A percentile compares a stretch with the other conserved stretches of the same genome.
Evolutionary conservation across 2,113 vertebrate genomes (phyloP).

Genomic region (Sisor rabdophorus): DNA sequence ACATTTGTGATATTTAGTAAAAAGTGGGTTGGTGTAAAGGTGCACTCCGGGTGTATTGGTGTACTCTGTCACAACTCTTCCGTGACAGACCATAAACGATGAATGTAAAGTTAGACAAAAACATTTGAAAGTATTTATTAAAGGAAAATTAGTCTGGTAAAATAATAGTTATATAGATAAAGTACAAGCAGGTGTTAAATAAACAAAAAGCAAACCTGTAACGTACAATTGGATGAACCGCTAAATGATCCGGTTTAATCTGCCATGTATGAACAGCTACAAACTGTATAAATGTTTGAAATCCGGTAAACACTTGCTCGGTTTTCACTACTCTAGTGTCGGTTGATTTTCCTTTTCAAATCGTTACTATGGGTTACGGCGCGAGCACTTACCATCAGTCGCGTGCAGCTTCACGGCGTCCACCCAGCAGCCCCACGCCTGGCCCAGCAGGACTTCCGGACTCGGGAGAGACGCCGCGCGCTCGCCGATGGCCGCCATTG

Average conservation of each 20-base stretch:
- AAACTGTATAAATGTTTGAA: neutral
- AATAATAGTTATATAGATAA: neutral
- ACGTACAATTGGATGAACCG: neutral
- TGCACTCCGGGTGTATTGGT: too few species aligned
- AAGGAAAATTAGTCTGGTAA: too few species aligned
- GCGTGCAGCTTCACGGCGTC: constrained; percentile 90
- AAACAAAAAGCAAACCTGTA: neutral
- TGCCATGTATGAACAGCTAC: neutral
- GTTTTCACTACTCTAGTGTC: neutral
- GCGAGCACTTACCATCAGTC: constrained; percentile 84
- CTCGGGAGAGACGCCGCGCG: constrained; percentile 90
- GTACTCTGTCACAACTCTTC: too few species aligned
- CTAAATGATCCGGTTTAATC: too few species aligned
- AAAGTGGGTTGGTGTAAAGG: too few species aligned
- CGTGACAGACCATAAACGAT: too few species aligned
- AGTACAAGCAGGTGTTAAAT: neutral
- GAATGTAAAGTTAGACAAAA: too few species aligned
- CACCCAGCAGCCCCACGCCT: constrained; percentile 94
- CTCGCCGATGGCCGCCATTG: constrained; percentile 92
- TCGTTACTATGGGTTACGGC: constrained; percentile 10
- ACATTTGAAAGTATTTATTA: too few species aligned
- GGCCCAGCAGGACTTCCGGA: constrained; percentile 92
- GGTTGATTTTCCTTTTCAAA: neutral
- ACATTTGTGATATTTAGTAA: too few species aligned
- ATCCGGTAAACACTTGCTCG: constrained; percentile 13